A percentile compares a stretch with the other conserved stretches of the same genome.
These are phyloP conservation scores for Achroia grisella DNA, from an alignment of 1,140 invertebrate genomes.

Conservation along the genomic window DNA sequence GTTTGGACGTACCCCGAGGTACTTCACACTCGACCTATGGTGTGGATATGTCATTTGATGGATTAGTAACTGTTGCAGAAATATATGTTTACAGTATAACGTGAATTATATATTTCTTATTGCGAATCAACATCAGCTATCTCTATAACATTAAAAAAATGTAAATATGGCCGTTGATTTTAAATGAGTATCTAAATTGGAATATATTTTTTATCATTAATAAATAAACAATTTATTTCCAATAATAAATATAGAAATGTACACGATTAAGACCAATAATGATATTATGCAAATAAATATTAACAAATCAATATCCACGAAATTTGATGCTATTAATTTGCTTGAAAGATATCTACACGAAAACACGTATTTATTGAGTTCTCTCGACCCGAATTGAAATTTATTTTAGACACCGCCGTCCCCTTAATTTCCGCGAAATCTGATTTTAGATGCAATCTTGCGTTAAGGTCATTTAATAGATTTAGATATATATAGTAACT, in stretches of 20 bases:
- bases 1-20: slow-evolving; percentile 12
- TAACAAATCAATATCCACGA: too few relatives aligned
- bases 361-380: slow-evolving; percentile 25
- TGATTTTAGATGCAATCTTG: slow-evolving; percentile 53
- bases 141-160: too few relatives aligned
- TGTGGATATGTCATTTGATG: slow-evolving; percentile 18
- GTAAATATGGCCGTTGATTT: too few relatives aligned
- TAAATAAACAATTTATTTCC: too few relatives aligned
- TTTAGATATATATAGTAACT: too few relatives aligned
- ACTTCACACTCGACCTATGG: slow-evolving; percentile 10
- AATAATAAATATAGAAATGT: too few relatives aligned
- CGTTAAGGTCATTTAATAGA: slow-evolving; percentile 35
- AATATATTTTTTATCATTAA: too few relatives aligned
- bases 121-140: slow-evolving; percentile 1
- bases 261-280: too few relatives aligned
- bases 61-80: slow-evolving; percentile 15
- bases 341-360: slow-evolving; percentile 1
- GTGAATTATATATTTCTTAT: background rate
- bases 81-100: slow-evolving; percentile 3
- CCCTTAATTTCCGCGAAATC: slow-evolving; percentile 56
- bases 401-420: slow-evolving; percentile 47
- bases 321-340: too few relatives aligned
- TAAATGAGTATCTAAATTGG: too few relatives aligned
- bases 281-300: too few relatives aligned
- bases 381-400: slow-evolving; percentile 53